Evolutionary conservation across 2,888 invertebrate genomes (phyloP).

Genomic region (Lycaena phlaeas): DNA sequence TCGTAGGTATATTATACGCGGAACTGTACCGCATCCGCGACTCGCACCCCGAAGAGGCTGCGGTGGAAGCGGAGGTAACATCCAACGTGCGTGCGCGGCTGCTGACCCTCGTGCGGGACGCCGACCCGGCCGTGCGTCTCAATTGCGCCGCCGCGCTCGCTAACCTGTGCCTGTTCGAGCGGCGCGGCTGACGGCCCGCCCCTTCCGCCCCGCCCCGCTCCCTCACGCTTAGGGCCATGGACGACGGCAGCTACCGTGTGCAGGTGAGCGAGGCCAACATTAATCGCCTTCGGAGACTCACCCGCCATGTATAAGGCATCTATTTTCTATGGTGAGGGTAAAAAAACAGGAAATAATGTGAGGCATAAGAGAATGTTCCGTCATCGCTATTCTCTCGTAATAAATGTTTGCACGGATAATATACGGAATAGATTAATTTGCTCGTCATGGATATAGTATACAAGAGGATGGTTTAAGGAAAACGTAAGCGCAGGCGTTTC

Average conservation of each 20-base stretch:
- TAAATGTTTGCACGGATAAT: too few species aligned
- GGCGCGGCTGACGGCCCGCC: not conserved
- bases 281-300: constrained; percentile 12
- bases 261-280: constrained; percentile 8
- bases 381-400: too few species aligned
- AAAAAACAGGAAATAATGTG: too few species aligned
- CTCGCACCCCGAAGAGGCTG: constrained; percentile 37
- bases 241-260: constrained; percentile 11
- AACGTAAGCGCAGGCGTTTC: too few species aligned
- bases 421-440: too few species aligned
- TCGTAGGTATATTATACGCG: constrained; percentile 48
- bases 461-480: too few species aligned
- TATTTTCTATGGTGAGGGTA: too few species aligned
- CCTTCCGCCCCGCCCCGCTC: not conserved
- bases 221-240: constrained; percentile 3
- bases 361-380: too few species aligned
- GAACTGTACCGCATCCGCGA: constrained; percentile 47
- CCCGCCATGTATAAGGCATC: too few species aligned
- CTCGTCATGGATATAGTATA: too few species aligned
- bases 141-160: constrained; percentile 73
- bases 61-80: constrained; percentile 46
- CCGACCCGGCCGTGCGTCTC: constrained; percentile 66
- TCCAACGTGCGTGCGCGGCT: constrained; percentile 53
- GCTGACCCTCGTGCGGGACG: constrained; percentile 70
- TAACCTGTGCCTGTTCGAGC: constrained; percentile 38